Evolutionary conservation across 2,797 vertebrate species (phyloP), one percentile per base, ranked within the genome.

Genomic region (Crenichthys baileyi): DNA sequence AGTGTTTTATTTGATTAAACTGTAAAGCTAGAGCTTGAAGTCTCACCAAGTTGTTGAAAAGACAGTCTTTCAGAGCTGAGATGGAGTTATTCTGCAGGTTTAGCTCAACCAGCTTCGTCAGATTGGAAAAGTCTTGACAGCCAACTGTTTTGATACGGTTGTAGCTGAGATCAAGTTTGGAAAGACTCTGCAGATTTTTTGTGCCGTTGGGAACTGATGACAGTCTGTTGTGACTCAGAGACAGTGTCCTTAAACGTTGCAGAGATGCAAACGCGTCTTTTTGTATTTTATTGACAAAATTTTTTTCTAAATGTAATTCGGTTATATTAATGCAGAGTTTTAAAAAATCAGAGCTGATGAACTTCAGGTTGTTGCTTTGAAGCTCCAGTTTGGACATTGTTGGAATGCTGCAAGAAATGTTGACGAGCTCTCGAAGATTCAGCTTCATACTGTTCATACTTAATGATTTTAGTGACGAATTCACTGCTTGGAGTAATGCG

Each of bases 331-430:
- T 12, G 55, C 95, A 96, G 31, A 65, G 18, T 3, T 72, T 74
- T 3, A 96, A 87, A 3, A 90, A 53, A 6, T 77, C 1, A 1
- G 79, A 61, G 8, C 9, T 0, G 24, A 96, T 22, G 1, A 1
- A 4, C 0, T 0, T n/a, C 0, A 96, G 84, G 0, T 81, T 79
- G 86, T 96, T 95, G 0, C 0, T 0, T 65, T 39, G 73, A 58
- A 96, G 86, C 26, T 91, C 78, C 73, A 96, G 81, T 2, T 7
- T 68, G 46, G 78, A 91, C 75, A 94, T 18, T 1, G 92, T 89
- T 67, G 93, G 92, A 72, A 96, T 90, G 51, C 83, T 78, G 84
- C 96, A 97, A 77, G 93, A 87, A 8, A 93, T 31, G 29, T 89
- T 90, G 56, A 95, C 85, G 12, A 96, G 75, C 13, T 48, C 68